A percentile compares a stretch with the other conserved stretches of the same genome.
These are phyloP conservation scores for Premnoplex brunnescens DNA, from an alignment of 2,797 vertebrate genomes.

Conservation along the genomic window DNA sequence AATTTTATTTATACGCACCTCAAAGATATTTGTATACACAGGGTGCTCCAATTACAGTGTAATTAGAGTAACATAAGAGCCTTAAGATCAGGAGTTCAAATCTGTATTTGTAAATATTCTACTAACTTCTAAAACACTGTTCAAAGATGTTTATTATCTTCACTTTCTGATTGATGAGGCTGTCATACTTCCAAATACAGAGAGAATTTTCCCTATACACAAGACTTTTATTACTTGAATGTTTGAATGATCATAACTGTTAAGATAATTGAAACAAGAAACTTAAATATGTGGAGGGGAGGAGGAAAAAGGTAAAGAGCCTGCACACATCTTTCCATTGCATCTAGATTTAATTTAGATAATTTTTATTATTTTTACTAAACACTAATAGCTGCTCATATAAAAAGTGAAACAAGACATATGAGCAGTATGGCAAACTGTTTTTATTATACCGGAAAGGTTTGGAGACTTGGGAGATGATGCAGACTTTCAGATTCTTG, in stretches of 20 bases:
- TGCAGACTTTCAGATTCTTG: background rate
- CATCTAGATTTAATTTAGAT: background rate
- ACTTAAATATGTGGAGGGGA: background rate
- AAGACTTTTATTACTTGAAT: background rate
- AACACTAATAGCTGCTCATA: background rate
- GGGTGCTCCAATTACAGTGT: background rate
- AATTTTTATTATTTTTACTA: background rate
- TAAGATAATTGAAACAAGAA: constrained; percentile 3
- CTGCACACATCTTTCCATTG: background rate
- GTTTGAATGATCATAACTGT: background rate
- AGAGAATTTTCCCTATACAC: background rate
- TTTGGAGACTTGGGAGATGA: background rate
- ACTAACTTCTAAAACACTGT: constrained; percentile 33
- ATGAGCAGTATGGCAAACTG: background rate
- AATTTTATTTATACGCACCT: background rate
- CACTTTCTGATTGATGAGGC: constrained; percentile 45
- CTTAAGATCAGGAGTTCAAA: constrained; percentile 48
- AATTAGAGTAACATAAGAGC: constrained; percentile 49
- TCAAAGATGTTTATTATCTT: constrained; percentile 53
- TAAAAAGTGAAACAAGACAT: background rate
- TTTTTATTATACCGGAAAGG: background rate
- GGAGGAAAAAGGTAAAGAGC: background rate
- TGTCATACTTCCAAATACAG: constrained; percentile 13
- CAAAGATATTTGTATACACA: constrained; percentile 19
- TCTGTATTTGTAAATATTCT: constrained; percentile 57